Evolutionary conservation across 2,797 vertebrate genomes (phyloP).

Genomic region (Sarcophilus harrisii): DNA sequence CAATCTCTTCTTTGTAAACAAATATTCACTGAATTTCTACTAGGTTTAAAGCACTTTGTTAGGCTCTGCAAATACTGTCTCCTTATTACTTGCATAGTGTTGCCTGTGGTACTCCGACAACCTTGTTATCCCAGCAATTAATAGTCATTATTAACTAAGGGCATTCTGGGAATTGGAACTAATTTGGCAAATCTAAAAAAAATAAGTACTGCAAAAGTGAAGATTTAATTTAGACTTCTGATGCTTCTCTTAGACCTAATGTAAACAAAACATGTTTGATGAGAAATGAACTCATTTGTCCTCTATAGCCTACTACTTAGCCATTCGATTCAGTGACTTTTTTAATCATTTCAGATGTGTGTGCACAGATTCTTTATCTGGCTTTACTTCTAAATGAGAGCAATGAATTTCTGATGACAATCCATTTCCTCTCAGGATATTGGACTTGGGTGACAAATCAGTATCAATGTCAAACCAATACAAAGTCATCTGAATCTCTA

Average conservation of each 20-base stretch:
- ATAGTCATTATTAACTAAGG: conserved; percentile 62
- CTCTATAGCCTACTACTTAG: conserved; percentile 22
- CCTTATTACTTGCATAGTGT: not conserved
- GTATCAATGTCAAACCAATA: conserved; percentile 33
- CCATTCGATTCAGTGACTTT: conserved; percentile 56
- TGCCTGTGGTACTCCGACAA: conserved; percentile 41
- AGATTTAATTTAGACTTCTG: conserved; percentile 17
- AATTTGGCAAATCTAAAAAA: conserved; percentile 62
- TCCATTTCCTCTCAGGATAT: conserved; percentile 46
- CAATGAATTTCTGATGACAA: conserved; percentile 35
- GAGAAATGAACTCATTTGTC: conserved; percentile 24
- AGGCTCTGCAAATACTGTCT: not conserved
- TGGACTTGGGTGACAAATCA: conserved; percentile 8
- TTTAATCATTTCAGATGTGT: conserved; percentile 51
- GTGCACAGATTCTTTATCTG: conserved; percentile 47
- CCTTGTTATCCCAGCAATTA: conserved; percentile 73
- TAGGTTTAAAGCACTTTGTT: not conserved
- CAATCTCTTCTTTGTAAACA: not conserved
- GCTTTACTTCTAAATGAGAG: conserved; percentile 58
- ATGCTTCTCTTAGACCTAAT: conserved; percentile 28
- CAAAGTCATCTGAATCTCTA: conserved; percentile 24
- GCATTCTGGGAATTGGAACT: conserved; percentile 52
- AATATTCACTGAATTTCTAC: not conserved
- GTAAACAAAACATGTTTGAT: conserved; percentile 35
- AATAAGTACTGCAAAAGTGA: conserved; percentile 32